Evolutionary conservation across 2,797 vertebrate genomes (phyloP).

Genomic region (Tangara arthus): DNA sequence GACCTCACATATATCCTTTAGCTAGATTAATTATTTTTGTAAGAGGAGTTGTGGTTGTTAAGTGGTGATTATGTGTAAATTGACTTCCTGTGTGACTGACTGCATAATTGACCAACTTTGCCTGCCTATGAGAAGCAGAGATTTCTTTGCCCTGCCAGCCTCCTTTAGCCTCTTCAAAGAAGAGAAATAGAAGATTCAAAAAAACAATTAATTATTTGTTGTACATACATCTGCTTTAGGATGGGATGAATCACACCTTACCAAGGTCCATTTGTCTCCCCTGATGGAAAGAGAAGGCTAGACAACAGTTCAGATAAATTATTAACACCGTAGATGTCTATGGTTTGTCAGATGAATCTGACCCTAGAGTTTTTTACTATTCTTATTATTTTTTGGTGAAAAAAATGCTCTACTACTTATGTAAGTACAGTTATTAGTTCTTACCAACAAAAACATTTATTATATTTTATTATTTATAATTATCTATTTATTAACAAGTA

Average conservation of each 20-base stretch:
- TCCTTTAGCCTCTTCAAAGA: background rate
- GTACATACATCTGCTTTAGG: background rate
- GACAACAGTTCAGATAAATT: background rate
- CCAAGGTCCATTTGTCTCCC: background rate
- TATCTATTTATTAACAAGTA: background rate
- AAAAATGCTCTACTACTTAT: background rate
- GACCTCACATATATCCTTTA: background rate
- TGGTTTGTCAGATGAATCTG: background rate
- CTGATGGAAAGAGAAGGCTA: background rate
- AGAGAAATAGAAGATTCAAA: background rate
- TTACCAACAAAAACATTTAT: background rate
- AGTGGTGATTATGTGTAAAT: background rate
- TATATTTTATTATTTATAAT: background rate
- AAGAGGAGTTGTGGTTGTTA: background rate
- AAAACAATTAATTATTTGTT: background rate
- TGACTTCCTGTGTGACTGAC: background rate
- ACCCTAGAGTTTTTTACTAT: background rate
- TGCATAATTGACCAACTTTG: background rate
- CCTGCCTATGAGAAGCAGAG: background rate
- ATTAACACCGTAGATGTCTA: background rate
- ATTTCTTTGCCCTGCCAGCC: background rate
- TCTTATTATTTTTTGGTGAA: background rate
- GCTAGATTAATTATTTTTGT: background rate
- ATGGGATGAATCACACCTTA: background rate
- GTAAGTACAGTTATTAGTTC: background rate